phyloP scores from a whole-genome alignment of 2,888 invertebrate genomes.

The Rhodophaea formosa region DNA sequence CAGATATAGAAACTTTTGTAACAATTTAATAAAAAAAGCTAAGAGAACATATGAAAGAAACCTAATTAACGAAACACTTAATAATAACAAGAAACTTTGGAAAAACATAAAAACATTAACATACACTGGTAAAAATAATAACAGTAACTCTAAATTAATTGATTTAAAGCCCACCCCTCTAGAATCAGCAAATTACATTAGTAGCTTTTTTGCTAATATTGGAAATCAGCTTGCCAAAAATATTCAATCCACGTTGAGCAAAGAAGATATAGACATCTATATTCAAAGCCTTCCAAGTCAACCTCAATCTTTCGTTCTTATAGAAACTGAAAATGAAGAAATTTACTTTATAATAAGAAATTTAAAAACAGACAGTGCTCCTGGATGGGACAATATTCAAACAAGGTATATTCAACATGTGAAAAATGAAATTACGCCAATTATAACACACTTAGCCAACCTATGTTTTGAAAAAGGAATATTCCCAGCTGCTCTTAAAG shows the following conservation, averaged over 20 bases:
- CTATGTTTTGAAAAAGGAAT: slow-evolving; percentile 18
- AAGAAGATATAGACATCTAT: background rate
- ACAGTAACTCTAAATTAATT: background rate
- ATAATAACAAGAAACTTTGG: background rate
- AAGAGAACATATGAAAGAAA: slow-evolving; percentile 15
- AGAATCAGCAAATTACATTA: slow-evolving; percentile 15
- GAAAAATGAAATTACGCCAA: slow-evolving; percentile 15
- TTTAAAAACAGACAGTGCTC: slow-evolving; percentile 20
- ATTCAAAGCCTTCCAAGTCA: background rate
- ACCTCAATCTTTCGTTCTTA: slow-evolving; percentile 18
- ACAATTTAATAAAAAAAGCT: slow-evolving; percentile 15
- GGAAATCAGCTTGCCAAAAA: slow-evolving; percentile 18
- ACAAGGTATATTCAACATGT: slow-evolving; percentile 19
- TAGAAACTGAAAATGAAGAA: slow-evolving; percentile 20
- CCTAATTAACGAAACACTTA: background rate
- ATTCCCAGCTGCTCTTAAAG: slow-evolving; percentile 11
- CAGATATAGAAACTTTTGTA: background rate
- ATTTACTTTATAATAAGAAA: slow-evolving; percentile 6
- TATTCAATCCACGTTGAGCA: background rate
- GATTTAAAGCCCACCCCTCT: background rate
- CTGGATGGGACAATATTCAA: slow-evolving; percentile 20
- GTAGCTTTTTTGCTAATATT: slow-evolving; percentile 17
- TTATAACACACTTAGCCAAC: slow-evolving; percentile 20
- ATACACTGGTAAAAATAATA: background rate
- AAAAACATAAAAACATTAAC: background rate